Evolutionary conservation across 2,888 invertebrate species (phyloP).

Genomic region (Cosmopolites sordidus): DNA sequence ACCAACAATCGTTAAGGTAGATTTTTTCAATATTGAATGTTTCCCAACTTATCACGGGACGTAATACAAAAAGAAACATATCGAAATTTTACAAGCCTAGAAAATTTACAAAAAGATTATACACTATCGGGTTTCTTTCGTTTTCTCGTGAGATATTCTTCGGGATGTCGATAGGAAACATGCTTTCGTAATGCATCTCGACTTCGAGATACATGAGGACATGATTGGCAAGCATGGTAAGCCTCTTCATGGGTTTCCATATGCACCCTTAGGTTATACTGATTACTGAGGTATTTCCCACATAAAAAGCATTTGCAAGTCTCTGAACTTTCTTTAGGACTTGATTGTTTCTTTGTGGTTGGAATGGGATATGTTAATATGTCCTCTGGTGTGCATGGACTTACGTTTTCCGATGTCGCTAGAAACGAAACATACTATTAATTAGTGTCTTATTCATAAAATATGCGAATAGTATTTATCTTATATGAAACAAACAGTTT

Average conservation of each 20-base stretch:
- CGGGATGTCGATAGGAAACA: conserved; percentile 81
- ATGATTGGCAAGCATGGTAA: conserved; percentile 81
- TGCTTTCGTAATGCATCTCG: conserved; percentile 84
- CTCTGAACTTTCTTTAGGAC: conserved; percentile 38
- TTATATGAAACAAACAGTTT: too few species aligned
- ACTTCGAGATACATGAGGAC: conserved; percentile 82
- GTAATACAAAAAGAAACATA: too few species aligned
- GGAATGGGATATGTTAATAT: conserved; percentile 6
- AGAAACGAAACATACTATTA: conserved; percentile 4
- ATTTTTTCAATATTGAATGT: too few species aligned
- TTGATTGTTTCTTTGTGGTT: conserved; percentile 13
- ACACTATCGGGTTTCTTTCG: conserved; percentile 39
- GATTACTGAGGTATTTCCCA: conserved; percentile 84
- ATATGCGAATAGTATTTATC: not conserved
- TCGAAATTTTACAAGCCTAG: too few species aligned
- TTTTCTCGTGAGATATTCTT: conserved; percentile 50
- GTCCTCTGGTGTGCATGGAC: conserved; percentile 27
- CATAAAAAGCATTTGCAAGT: conserved; percentile 70
- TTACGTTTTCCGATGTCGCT: conserved; percentile 25
- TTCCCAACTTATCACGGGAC: too few species aligned
- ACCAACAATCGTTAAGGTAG: too few species aligned
- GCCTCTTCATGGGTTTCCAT: conserved; percentile 89
- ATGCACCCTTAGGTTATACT: conserved; percentile 84
- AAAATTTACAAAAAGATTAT: too few species aligned
- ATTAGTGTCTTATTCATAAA: not conserved